These are phyloP conservation scores for Gymnorhina tibicen DNA, from an alignment of 2,113 vertebrate species.

Conservation along the genomic window DNA sequence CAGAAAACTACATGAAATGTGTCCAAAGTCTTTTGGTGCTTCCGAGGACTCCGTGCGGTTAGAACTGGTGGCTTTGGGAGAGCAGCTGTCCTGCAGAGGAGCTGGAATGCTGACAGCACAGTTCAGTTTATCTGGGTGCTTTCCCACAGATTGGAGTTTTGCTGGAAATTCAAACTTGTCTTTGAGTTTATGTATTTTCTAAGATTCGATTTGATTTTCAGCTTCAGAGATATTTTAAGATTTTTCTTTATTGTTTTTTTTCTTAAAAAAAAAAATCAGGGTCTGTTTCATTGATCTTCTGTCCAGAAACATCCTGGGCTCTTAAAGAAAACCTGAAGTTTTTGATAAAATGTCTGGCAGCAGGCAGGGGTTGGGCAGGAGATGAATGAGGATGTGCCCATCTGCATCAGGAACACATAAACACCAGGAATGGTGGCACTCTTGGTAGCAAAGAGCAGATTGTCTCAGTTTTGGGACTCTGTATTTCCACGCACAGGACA, in stretches of 20 bases:
- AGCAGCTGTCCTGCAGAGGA: neutral
- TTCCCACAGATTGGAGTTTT: neutral
- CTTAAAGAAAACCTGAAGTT: neutral
- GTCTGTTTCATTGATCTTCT: neutral
- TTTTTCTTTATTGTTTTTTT: neutral
- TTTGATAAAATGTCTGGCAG: neutral
- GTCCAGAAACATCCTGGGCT: neutral
- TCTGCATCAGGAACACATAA: neutral
- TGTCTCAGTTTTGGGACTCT: neutral
- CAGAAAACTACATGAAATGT: neutral
- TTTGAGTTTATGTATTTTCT: neutral
- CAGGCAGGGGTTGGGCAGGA: neutral
- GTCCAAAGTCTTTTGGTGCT: neutral
- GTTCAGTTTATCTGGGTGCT: neutral
- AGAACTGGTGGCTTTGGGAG: neutral
- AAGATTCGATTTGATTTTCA: neutral
- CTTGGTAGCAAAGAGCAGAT: neutral
- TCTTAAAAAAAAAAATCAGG: no score
- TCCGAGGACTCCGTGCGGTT: neutral
- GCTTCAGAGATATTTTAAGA: neutral
- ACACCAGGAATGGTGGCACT: accelerated
- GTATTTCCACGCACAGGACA: neutral
- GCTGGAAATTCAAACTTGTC: neutral
- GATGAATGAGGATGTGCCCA: neutral
- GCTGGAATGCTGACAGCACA: neutral